phyloP scores from a whole-genome alignment of 2,888 invertebrate species.

The Seira musarum region DNA sequence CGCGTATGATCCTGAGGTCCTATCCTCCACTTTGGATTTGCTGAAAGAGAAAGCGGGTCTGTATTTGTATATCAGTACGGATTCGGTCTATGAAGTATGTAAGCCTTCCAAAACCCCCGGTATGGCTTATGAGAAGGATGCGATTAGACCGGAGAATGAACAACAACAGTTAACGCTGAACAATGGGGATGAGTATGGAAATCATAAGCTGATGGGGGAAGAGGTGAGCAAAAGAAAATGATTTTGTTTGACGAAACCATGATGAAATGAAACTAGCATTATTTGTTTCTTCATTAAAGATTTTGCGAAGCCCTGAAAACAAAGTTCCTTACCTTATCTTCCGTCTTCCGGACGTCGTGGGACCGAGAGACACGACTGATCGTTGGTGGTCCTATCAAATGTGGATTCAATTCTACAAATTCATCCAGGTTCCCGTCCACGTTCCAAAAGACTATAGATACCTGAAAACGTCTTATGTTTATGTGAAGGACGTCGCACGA shows the following conservation, averaged over 20 bases:
- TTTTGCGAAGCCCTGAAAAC: slow-evolving; percentile 44
- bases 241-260: background rate
- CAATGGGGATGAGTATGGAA: slow-evolving; percentile 72
- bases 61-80: slow-evolving; percentile 74
- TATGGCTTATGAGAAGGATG: slow-evolving; percentile 71
- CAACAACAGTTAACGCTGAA: slow-evolving; percentile 70
- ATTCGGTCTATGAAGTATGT: slow-evolving; percentile 74
- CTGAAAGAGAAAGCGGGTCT: slow-evolving; percentile 71
- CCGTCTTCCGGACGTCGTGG: slow-evolving; percentile 74
- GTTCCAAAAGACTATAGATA: slow-evolving; percentile 71
- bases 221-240: slow-evolving; percentile 71
- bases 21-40: slow-evolving; percentile 71
- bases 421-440: slow-evolving; percentile 70
- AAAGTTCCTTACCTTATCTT: slow-evolving; percentile 71
- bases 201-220: slow-evolving; percentile 73
- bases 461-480: slow-evolving; percentile 72
- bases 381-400: slow-evolving; percentile 74
- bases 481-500: slow-evolving; percentile 72
- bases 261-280: background rate
- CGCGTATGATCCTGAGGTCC: slow-evolving; percentile 72
- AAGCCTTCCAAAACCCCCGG: slow-evolving; percentile 51
- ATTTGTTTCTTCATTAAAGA: background rate
- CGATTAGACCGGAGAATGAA: slow-evolving; percentile 71
- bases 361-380: slow-evolving; percentile 73
- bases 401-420: slow-evolving; percentile 72